Percentiles rank a stretch among this genome's conserved stretches.
These are phyloP conservation scores for Sphaerophoria rueppellii DNA, from an alignment of 2,888 invertebrate genomes.

Conservation along the genomic window DNA sequence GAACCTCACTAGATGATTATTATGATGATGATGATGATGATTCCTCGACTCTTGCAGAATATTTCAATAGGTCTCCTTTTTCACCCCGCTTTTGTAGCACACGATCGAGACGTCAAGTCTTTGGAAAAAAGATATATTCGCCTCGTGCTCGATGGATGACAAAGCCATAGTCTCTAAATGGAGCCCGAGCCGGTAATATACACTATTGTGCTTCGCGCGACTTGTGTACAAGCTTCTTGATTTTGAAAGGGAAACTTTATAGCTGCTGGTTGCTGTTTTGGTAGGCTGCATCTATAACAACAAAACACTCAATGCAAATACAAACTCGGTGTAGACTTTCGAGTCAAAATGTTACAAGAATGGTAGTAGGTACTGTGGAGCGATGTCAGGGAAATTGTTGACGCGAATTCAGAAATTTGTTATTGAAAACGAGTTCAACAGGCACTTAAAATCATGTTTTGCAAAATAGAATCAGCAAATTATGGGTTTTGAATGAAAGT, in stretches of 20 bases:
- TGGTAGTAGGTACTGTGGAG: neutral
- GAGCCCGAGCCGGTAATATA: slow-evolving; percentile 55
- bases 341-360: slow-evolving; percentile 7
- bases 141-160: slow-evolving; percentile 43
- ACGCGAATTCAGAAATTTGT: neutral
- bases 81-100: neutral
- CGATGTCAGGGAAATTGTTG: neutral
- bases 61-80: slow-evolving; percentile 1
- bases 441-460: no score
- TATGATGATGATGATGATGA: neutral
- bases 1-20: slow-evolving; percentile 52
- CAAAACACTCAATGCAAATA: slow-evolving; percentile 27
- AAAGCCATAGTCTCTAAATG: neutral
- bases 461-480: no score
- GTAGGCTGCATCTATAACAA: neutral
- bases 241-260: slow-evolving; percentile 66
- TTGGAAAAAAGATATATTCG: slow-evolving; percentile 16
- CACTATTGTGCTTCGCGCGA: slow-evolving; percentile 32
- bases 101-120: slow-evolving; percentile 13
- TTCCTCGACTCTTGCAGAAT: slow-evolving; percentile 10
- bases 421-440: neutral
- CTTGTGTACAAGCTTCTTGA: slow-evolving; percentile 25
- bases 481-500: no score
- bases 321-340: slow-evolving; percentile 16
- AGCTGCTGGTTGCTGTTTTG: slow-evolving; percentile 1